Evolutionary conservation across 2,888 invertebrate species (phyloP).

Genomic region (Drosophila hamatofila): DNA sequence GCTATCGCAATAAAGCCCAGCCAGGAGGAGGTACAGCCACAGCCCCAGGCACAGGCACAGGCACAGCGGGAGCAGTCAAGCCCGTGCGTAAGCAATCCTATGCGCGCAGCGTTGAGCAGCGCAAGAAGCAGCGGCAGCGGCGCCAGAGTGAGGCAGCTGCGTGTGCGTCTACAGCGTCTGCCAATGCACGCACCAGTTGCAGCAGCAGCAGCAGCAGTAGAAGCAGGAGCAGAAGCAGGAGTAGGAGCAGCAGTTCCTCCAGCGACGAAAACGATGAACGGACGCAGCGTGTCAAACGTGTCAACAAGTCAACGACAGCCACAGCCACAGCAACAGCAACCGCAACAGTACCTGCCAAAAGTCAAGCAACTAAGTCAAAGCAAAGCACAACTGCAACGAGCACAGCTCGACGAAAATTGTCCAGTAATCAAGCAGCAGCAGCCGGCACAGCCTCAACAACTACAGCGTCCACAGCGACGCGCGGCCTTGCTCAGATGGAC

Average conservation of each 20-base stretch:
- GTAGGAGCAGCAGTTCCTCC: conserved; percentile 54
- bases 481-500: conserved; percentile 88
- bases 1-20: conserved; percentile 20
- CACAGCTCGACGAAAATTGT: conserved; percentile 16
- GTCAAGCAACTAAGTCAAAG: conserved; percentile 76
- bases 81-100: conserved; percentile 74
- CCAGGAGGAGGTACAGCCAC: neutral
- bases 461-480: conserved; percentile 81
- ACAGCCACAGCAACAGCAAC: conserved; percentile 43
- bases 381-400: conserved; percentile 38
- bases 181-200: conserved; percentile 52
- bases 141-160: conserved; percentile 62
- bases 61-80: conserved; percentile 46
- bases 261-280: conserved; percentile 52
- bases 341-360: conserved; percentile 69
- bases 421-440: conserved; percentile 19
- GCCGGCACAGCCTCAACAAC: conserved; percentile 6
- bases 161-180: conserved; percentile 62
- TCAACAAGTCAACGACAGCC: conserved; percentile 52
- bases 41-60: neutral
- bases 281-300: conserved; percentile 39
- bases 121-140: conserved; percentile 75
- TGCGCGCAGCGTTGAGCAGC: conserved; percentile 78
- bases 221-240: neutral
- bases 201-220: conserved; percentile 44